Base-by-base conservation (phyloP, 2,113 vertebrate genomes). In the Lathamus discolor region DNA sequence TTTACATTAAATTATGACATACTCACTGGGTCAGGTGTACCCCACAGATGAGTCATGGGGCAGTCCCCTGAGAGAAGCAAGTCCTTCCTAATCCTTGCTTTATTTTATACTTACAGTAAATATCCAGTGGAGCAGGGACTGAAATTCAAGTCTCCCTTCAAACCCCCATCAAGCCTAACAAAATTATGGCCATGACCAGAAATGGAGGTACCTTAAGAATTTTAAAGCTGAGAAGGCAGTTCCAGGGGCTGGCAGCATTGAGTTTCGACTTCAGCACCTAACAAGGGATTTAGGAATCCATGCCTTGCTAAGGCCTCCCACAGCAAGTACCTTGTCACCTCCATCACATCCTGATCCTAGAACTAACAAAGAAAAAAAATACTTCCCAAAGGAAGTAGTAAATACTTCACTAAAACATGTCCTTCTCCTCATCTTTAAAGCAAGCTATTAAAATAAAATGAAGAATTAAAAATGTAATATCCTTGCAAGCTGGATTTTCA, bases 51-150 rank as follows among this genome's bases (percentile, higher is more conserved):
- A 82, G 46, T 72, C 5, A 2, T 24, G 55, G 92, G 81, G 66
- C 82, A 29, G 23, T 66, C 57, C 48, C 28, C 66, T 33, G 55
- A n/a, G 61, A 89, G 62, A 82, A 55, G 4, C 19, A 61, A 79
- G 66, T 39, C 64, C 62, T 67, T 63, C 77, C 84, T 94, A 92
- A 95, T 78, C 77, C 93, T 68, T 70, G 41, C 87, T 94, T 95
- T 93, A 90, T 96, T 96, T 59, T 59, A 24, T 35, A 61, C 91
- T 84, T 68, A 39, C 70, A 90, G 89, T 79, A 93, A 94, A 78
- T 68, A 93, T 72, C 87, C 46, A 84, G 17, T 61, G 69, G 43
- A 84, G 55, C 51, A 46, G 69, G 43, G 57, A 78, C 74, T 59
- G 84, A 59, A 92, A 84, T 79, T 70, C 55, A 69, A 67, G 52